A percentile compares a stretch with the other conserved stretches of the same genome.
phyloP scores from a whole-genome alignment of 1,140 invertebrate species.

The Arctopsyche grandis region DNA sequence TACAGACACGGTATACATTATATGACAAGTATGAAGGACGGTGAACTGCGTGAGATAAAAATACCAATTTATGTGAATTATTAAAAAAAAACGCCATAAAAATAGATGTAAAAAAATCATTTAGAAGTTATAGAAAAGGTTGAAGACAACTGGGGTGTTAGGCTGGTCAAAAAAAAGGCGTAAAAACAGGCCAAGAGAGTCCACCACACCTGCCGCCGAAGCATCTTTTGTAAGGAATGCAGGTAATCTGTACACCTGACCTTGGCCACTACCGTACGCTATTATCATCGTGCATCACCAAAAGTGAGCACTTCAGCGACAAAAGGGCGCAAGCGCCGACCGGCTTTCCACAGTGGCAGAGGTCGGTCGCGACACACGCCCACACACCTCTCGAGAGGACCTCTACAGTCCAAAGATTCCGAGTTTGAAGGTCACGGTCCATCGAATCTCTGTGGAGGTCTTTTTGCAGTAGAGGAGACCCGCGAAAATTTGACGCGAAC shows the following conservation, averaged over 20 bases:
- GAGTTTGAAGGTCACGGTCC: not conserved
- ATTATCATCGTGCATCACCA: conserved; percentile 47
- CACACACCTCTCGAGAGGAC: not conserved
- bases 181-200: conserved; percentile 48
- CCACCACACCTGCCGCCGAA: conserved; percentile 48
- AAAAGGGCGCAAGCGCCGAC: not conserved
- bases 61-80: too few species aligned
- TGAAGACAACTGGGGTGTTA: not conserved
- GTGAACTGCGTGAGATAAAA: too few species aligned
- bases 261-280: conserved; percentile 50
- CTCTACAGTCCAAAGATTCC: not conserved
- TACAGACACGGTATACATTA: too few species aligned
- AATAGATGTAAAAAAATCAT: too few species aligned
- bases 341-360: not conserved
- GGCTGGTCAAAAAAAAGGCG: conserved; percentile 43
- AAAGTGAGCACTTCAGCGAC: not conserved
- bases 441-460: too few species aligned
- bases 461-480: too few species aligned
- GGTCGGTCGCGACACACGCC: not conserved
- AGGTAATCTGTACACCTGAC: conserved; percentile 52
- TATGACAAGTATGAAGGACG: too few species aligned
- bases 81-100: too few species aligned
- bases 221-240: conserved; percentile 54
- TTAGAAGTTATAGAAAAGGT: not conserved
- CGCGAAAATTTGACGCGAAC: not conserved